These are phyloP conservation scores for Achlya flavicornis DNA, from an alignment of 2,888 invertebrate genomes.

Conservation along the genomic window DNA sequence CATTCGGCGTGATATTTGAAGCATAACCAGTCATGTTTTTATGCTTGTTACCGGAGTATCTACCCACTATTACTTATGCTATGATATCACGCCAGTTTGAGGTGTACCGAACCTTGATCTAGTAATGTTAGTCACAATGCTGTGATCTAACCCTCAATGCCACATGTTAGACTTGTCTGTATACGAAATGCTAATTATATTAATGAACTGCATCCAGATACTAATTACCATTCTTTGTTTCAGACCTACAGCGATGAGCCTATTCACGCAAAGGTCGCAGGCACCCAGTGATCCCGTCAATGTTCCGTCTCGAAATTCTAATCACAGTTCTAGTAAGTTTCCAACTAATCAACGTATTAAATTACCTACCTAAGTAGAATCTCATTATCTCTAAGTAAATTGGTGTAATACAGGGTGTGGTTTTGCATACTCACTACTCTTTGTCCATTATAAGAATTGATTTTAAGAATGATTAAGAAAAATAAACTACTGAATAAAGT, in stretches of 20 bases:
- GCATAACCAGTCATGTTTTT: slow-evolving; percentile 2
- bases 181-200: slow-evolving; percentile 4
- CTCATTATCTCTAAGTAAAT: no score
- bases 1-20: not conserved
- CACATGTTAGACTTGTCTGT: not conserved
- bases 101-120: slow-evolving; percentile 9
- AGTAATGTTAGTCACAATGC: slow-evolving; percentile 1
- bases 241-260: slow-evolving; percentile 86
- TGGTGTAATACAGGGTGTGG: no score
- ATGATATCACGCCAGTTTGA: slow-evolving; percentile 6
- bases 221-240: slow-evolving; percentile 27
- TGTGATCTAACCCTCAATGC: slow-evolving; percentile 13
- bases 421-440: no score
- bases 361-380: not conserved
- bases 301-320: slow-evolving; percentile 77
- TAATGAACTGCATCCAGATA: not conserved
- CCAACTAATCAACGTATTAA: not conserved
- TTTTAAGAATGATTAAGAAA: no score
- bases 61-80: slow-evolving; percentile 8
- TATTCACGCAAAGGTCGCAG: slow-evolving; percentile 85
- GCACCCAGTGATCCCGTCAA: slow-evolving; percentile 86
- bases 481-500: no score
- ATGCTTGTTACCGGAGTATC: not conserved
- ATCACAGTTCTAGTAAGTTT: slow-evolving; percentile 60
- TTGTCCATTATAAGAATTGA: no score